Percentiles rank a stretch among this genome's conserved stretches.
phyloP scores from a whole-genome alignment of 1,140 invertebrate species.

The Octopus bimaculoides region DNA sequence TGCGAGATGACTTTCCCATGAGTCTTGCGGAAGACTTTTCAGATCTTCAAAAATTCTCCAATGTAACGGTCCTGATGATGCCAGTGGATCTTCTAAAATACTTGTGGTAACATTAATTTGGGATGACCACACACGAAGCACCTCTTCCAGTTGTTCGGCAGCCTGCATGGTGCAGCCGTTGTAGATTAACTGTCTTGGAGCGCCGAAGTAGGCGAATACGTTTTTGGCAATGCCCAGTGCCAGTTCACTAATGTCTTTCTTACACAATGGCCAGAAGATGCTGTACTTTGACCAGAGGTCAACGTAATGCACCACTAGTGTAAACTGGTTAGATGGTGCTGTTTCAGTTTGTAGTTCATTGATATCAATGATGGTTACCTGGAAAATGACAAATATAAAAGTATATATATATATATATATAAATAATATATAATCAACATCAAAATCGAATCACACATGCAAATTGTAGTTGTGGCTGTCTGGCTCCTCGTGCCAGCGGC shows the following conservation, averaged over 20 bases:
- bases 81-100: neutral
- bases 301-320: neutral
- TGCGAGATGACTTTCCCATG: neutral
- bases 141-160: neutral
- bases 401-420: constrained; percentile 2
- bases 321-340: neutral
- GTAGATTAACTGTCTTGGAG: constrained; percentile 1
- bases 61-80: neutral
- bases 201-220: constrained; percentile 1
- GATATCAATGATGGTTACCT: neutral
- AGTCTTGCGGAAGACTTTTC: neutral
- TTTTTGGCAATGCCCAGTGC: neutral
- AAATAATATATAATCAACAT: neutral
- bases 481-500: too few relatives aligned
- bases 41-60: neutral
- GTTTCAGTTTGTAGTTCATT: neutral
- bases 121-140: neutral
- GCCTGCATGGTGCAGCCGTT: neutral
- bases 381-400: neutral
- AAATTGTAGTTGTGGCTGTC: too few relatives aligned
- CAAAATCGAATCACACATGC: too few relatives aligned
- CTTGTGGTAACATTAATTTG: neutral
- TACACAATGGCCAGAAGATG: neutral
- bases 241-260: neutral
- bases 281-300: constrained; percentile 5